Conservation (phyloP, 2,888 invertebrate genomes). For the Drosophila tanythrix region DNA sequence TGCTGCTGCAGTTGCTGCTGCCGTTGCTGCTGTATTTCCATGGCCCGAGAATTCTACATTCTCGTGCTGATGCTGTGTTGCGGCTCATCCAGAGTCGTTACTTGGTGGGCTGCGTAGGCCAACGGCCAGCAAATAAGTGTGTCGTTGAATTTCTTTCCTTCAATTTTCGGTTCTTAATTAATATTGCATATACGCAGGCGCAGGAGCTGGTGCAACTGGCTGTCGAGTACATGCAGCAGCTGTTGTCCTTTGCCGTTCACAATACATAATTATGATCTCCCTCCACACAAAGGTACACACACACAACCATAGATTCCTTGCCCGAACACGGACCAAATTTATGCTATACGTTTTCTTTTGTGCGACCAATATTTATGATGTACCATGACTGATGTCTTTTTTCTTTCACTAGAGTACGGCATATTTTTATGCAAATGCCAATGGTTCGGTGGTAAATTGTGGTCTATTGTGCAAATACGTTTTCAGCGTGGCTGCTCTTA, state of each 20-base stretch:
- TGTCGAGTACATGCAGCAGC: slow-evolving; percentile 29
- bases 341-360: slow-evolving; percentile 38
- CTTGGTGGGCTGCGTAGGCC: slow-evolving; percentile 53
- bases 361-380: slow-evolving; percentile 49
- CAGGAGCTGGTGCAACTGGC: slow-evolving; percentile 13
- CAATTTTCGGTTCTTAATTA: slow-evolving; percentile 65
- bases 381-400: slow-evolving; percentile 55
- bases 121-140: slow-evolving; percentile 24
- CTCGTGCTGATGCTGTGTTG: background rate
- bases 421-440: slow-evolving; percentile 53
- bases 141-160: slow-evolving; percentile 24
- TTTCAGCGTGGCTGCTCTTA: slow-evolving; percentile 3
- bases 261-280: slow-evolving; percentile 58
- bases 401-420: slow-evolving; percentile 32
- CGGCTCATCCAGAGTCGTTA: slow-evolving; percentile 28
- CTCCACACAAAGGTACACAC: slow-evolving; percentile 1
- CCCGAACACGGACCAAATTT: slow-evolving; percentile 30
- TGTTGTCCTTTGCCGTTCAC: slow-evolving; percentile 52
- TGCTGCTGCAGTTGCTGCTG: slow-evolving; percentile 13
- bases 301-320: background rate
- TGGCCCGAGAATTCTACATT: background rate
- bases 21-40: background rate
- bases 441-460: slow-evolving; percentile 38
- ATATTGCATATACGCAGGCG: slow-evolving; percentile 75
- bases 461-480: slow-evolving; percentile 34